Evolutionary conservation across 2,113 vertebrate genomes (phyloP).

Genomic region (Genyomyrus donnyi): DNA sequence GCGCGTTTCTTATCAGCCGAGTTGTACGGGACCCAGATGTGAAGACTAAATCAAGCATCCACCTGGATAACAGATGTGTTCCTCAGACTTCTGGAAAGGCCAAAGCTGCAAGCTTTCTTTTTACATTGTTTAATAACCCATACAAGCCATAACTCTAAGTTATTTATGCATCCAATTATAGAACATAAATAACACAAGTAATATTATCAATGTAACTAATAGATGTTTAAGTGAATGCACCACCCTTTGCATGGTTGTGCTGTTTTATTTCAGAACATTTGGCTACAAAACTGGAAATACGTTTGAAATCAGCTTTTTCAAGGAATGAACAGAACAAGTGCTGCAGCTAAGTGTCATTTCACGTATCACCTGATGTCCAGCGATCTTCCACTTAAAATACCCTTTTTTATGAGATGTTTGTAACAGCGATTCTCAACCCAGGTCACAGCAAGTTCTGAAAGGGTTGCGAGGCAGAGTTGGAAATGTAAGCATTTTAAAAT

Average conservation of each 20-base stretch:
- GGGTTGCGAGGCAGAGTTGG: too few relatives aligned
- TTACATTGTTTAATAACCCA: not conserved
- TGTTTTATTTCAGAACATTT: not conserved
- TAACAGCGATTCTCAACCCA: too few relatives aligned
- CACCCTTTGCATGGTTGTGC: not conserved
- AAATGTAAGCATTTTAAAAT: too few relatives aligned
- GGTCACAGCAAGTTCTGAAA: too few relatives aligned
- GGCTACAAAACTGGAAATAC: not conserved
- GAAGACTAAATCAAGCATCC: conserved; percentile 14
- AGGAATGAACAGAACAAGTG: not conserved
- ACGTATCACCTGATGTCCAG: not conserved
- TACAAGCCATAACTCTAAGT: not conserved
- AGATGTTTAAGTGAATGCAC: not conserved
- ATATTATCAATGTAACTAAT: not conserved
- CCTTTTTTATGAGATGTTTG: not conserved
- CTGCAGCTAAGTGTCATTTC: not conserved
- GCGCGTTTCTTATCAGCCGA: not conserved
- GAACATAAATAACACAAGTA: not conserved
- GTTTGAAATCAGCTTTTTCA: not conserved
- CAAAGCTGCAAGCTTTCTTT: not conserved
- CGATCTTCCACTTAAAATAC: not conserved
- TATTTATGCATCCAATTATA: not conserved
- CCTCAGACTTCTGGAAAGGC: not conserved
- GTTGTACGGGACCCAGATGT: conserved; percentile 24
- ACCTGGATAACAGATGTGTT: conserved; percentile 38